Percentiles rank a stretch among this genome's conserved stretches.
Conservation (phyloP, 2,797 vertebrate genomes). For the Tokudaia tokunoshimensis region DNA sequence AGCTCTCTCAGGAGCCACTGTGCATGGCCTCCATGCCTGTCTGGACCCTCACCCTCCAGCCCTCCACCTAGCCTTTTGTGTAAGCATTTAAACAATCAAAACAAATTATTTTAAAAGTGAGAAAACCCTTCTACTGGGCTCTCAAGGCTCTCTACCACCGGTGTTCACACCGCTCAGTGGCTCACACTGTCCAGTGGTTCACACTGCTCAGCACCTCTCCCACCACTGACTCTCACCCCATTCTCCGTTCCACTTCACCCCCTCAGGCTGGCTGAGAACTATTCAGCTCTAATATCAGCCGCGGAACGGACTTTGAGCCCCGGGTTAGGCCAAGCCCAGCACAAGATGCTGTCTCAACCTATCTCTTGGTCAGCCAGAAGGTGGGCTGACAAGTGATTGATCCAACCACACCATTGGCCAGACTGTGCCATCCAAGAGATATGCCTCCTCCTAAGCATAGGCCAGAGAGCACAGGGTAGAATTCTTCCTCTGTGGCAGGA, state of each 20-base stretch:
- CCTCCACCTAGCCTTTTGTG: not conserved
- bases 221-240: not conserved
- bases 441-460: not conserved
- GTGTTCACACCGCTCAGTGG: not conserved
- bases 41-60: not conserved
- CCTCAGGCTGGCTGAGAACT: not conserved
- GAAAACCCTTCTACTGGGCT: constrained; percentile 2
- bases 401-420: not conserved
- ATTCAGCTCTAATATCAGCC: not conserved
- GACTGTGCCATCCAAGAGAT: not conserved
- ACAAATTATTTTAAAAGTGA: not conserved
- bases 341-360: too few species aligned
- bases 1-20: not conserved
- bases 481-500: not conserved
- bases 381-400: too few species aligned
- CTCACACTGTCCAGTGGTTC: not conserved
- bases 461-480: not conserved
- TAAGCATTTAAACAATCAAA: constrained; percentile 43
- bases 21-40: not conserved
- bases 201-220: not conserved
- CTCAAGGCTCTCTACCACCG: not conserved
- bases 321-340: not conserved
- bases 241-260: not conserved
- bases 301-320: not conserved
- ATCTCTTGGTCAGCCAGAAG: not conserved